Evolutionary conservation across 2,888 invertebrate genomes (phyloP), one percentile per base, ranked within the genome.

Genomic region (Cephonodes hylas): DNA sequence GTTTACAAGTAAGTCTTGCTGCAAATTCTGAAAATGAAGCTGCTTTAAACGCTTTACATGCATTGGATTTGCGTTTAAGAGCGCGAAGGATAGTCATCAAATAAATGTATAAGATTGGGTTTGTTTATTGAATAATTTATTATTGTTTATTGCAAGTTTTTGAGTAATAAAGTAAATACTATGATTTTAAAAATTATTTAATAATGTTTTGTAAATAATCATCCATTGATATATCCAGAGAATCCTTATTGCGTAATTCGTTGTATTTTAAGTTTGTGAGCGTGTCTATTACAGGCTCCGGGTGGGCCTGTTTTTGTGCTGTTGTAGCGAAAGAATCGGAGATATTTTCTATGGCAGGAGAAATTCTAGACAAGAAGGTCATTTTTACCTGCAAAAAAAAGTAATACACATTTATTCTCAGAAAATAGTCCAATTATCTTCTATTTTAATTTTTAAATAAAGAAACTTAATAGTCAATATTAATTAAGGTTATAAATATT

Each of bases 1-100:
- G 93, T 66, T 71, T 93, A 42, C 88, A 89, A 73, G 85, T 88
- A 20, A 87, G 89, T 68, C 78, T 91, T 18, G 89, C 91, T 3
- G 85, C 80, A 48, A 76, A 81, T 59, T 89, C 88, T 1, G 89
- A 89, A 56, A 84, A 90, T 62, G 81, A 74, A 13, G 82, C 86
- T 10, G 83, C 88, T n/a, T 79, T 83, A 59, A 77, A 82, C 25
- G 89, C 89, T 1, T 66, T 91, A 38, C 74, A 74, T 15, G 80
- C 83, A 0, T 64, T 91, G 34, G 83, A 88, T 62, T 73, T 76
- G 2, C 79, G 84, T 61, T 60, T 87, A 42, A 71, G 75, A 1
- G 74, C 79, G 34, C 79, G 80, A 25, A 79, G 69, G 69, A 66
- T 46, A 58, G 64, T 46, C 53, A 60, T 63, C 65, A 53, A 45